Evolutionary conservation across 2,797 vertebrate genomes (phyloP).

Genomic region (Tapera naevia): DNA sequence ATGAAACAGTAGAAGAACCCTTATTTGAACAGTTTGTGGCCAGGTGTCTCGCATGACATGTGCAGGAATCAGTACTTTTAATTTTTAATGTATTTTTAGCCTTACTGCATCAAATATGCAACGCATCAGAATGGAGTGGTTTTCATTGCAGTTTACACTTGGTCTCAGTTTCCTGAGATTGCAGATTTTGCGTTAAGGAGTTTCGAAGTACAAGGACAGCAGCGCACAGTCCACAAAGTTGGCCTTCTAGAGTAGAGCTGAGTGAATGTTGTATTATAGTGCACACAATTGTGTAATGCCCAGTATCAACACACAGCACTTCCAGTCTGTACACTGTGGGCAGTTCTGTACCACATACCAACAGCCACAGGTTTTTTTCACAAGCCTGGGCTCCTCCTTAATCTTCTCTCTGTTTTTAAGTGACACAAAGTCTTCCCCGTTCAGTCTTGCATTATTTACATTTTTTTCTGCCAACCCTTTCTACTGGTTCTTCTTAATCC

Average conservation of each 20-base stretch:
- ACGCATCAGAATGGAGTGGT: background rate
- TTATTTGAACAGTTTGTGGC: background rate
- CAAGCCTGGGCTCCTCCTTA: background rate
- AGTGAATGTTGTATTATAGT: fast-evolving
- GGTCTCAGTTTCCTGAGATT: background rate
- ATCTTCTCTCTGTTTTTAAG: background rate
- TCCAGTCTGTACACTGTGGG: background rate
- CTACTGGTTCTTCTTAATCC: background rate
- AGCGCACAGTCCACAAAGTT: background rate
- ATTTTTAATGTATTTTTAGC: background rate
- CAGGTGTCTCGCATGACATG: background rate
- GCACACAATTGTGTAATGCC: background rate
- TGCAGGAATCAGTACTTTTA: background rate
- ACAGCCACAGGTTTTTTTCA: background rate
- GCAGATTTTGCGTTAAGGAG: background rate
- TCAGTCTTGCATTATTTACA: background rate
- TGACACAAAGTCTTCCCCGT: background rate
- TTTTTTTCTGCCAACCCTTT: background rate
- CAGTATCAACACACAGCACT: background rate
- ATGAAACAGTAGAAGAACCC: background rate
- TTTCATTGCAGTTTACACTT: background rate
- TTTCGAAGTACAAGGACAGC: background rate
- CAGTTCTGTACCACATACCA: background rate
- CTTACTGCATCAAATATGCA: background rate
- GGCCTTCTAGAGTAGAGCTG: background rate